These are phyloP conservation scores for Ornithorhynchus anatinus DNA, from an alignment of 2,113 vertebrate genomes.

Conservation along the genomic window DNA sequence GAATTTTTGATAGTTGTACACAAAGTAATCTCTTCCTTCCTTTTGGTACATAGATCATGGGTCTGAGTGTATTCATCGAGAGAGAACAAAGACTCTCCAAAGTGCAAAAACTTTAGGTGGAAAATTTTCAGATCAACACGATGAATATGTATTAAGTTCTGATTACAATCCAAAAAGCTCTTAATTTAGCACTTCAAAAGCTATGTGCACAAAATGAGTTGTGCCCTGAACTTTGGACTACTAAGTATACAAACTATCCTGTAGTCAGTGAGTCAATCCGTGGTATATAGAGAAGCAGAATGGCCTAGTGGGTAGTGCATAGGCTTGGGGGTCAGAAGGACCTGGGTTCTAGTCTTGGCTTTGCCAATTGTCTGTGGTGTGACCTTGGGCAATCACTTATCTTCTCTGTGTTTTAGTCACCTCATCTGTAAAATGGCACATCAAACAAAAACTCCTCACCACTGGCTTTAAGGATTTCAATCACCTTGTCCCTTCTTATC, in stretches of 20 bases:
- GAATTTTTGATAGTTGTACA: neutral
- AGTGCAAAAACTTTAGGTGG: neutral
- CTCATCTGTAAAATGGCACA: no score
- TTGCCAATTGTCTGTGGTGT: no score
- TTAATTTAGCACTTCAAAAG: neutral
- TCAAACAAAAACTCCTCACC: no score
- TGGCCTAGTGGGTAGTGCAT: no score
- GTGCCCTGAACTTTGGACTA: neutral
- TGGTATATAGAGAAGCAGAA: no score
- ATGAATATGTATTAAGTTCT: neutral
- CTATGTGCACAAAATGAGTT: constrained; percentile 21
- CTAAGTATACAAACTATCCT: constrained; percentile 20
- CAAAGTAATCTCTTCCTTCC: neutral
- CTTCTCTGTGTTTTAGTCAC: no score
- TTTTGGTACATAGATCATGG: constrained; percentile 1
- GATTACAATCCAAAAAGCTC: constrained; percentile 1
- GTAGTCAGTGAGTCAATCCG: neutral
- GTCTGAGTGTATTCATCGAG: neutral
- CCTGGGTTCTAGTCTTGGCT: no score
- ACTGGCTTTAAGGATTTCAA: no score
- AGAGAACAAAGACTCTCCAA: neutral
- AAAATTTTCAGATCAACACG: neutral
- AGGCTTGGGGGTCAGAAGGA: no score
- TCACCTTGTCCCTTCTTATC: no score
- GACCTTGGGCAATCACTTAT: no score